Percentiles rank a stretch among this genome's conserved stretches.
Evolutionary conservation across 30 jellyfish, hydroid and myxozoan genomes (phyloP).

Genomic region (Cassiopea andromeda): DNA sequence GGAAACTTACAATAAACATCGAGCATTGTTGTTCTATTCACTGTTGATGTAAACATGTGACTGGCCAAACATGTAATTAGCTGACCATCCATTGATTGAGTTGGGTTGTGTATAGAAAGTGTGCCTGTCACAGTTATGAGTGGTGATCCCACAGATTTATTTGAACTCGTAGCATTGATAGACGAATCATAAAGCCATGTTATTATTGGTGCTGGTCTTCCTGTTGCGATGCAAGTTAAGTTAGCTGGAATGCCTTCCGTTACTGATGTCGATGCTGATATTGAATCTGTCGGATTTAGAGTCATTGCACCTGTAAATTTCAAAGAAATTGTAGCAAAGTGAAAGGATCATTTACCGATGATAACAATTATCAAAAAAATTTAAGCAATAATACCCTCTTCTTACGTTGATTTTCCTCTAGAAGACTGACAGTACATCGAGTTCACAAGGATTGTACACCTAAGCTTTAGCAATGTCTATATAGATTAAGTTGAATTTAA

Average conservation of each 20-base stretch:
- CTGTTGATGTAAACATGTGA: constrained; percentile 1
- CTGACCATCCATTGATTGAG: constrained; percentile 23
- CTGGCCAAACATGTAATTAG: constrained; percentile 1
- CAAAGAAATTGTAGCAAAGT: too few species aligned
- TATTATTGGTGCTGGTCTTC: constrained; percentile 20
- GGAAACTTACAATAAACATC: constrained; percentile 19
- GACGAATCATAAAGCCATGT: constrained; percentile 4
- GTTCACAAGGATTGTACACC: too few species aligned
- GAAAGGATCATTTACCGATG: too few species aligned
- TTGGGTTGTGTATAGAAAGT: constrained; percentile 1
- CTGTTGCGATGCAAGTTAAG: constrained; percentile 1
- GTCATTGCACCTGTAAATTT: not conserved
- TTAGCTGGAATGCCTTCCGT: constrained; percentile 7
- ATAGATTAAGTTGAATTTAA: too few species aligned
- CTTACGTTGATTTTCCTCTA: too few species aligned
- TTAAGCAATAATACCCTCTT: too few species aligned
- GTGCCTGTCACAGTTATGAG: constrained; percentile 13
- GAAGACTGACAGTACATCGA: too few species aligned
- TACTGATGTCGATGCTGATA: not conserved
- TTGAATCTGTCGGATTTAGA: not conserved
- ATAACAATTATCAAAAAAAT: too few species aligned
- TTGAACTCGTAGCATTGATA: constrained; percentile 20
- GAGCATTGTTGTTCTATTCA: not conserved
- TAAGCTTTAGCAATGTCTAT: too few species aligned
- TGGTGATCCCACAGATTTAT: not conserved